These are phyloP conservation scores for Drosophila glabriapex DNA, from an alignment of 2,888 invertebrate species.

Conservation along the genomic window DNA sequence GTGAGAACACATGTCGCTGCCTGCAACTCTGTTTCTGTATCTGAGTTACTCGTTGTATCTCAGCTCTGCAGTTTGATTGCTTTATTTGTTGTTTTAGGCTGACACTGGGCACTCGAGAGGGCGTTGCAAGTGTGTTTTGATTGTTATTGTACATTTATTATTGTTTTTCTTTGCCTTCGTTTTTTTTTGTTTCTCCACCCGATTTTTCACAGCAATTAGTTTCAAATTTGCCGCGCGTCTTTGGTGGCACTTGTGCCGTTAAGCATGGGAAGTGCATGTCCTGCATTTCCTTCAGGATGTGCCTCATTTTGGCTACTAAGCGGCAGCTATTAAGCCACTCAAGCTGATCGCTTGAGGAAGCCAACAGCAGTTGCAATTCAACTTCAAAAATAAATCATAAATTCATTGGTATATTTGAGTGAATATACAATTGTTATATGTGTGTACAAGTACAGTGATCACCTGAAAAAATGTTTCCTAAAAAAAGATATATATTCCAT, in stretches of 20 bases:
- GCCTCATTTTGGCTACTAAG: conserved; percentile 48
- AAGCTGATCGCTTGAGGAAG: conserved; percentile 31
- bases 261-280: conserved; percentile 55
- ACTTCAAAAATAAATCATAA: conserved; percentile 5
- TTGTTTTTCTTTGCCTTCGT: conserved; percentile 28
- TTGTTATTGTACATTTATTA: conserved; percentile 53
- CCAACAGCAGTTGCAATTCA: background rate
- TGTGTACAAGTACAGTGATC: background rate
- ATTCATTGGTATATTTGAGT: background rate
- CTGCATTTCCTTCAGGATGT: conserved; percentile 66
- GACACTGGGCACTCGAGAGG: conserved; percentile 59
- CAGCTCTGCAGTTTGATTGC: conserved; percentile 68
- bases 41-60: background rate
- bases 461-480: background rate
- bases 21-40: conserved; percentile 16
- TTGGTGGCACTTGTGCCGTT: conserved; percentile 70
- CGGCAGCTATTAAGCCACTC: conserved; percentile 26
- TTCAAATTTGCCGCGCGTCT: conserved; percentile 64
- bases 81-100: conserved; percentile 83
- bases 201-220: conserved; percentile 64
- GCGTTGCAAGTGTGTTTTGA: conserved; percentile 79
- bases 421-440: background rate
- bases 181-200: conserved; percentile 3
- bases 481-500: background rate
- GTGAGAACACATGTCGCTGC: conserved; percentile 72